These are phyloP conservation scores for Emydoidea blandingii DNA, from an alignment of 2,797 vertebrate genomes.

Conservation along the genomic window DNA sequence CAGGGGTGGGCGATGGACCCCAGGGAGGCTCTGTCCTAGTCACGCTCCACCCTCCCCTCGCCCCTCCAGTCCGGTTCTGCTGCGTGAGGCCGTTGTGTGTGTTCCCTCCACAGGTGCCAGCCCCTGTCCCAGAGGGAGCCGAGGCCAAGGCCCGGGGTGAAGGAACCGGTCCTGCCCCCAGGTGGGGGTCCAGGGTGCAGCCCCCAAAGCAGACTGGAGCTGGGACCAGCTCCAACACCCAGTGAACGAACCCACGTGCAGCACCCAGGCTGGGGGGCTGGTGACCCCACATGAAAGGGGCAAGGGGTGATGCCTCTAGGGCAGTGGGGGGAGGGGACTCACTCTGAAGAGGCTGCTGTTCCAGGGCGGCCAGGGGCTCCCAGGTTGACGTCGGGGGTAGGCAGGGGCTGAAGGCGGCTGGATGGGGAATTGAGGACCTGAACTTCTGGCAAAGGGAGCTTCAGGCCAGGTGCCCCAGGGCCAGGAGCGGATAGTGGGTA, in stretches of 20 bases:
- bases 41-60: no score
- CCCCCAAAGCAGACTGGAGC: neutral
- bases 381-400: neutral
- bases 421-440: neutral
- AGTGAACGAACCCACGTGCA: no score
- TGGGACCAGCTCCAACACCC: neutral
- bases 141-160: neutral
- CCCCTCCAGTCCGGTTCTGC: neutral
- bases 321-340: no score
- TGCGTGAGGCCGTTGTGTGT: neutral
- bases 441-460: neutral
- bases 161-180: neutral
- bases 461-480: no score
- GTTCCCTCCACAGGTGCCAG: neutral
- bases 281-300: neutral
- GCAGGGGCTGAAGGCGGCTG: neutral
- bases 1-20: neutral
- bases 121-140: neutral
- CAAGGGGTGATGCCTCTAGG: neutral
- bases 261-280: neutral
- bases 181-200: no score
- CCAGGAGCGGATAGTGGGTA: no score
- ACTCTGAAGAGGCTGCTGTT: no score
- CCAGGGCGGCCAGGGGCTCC: neutral
- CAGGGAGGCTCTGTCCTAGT: neutral